These are phyloP conservation scores for Nephila pilipes DNA, from an alignment of 1,140 invertebrate species.

Conservation along the genomic window DNA sequence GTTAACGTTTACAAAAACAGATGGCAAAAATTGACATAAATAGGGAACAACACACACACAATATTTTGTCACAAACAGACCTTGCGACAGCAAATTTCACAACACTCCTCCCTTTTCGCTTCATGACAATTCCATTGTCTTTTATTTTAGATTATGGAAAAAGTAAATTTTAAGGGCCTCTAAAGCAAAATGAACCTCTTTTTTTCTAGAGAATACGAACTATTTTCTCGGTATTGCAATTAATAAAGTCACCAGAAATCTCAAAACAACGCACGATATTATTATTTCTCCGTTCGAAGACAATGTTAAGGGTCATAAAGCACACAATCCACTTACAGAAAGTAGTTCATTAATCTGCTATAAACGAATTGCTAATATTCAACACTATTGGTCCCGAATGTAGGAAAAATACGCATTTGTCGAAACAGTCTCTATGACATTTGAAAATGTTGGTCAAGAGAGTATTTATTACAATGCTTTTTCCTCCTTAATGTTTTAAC, in stretches of 20 bases:
- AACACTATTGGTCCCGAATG: background rate
- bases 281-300: background rate
- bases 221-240: slow-evolving; percentile 33
- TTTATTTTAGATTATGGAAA: slow-evolving; percentile 25
- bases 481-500: background rate
- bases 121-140: slow-evolving; percentile 2
- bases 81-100: slow-evolving; percentile 25
- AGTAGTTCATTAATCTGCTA: slow-evolving; percentile 36
- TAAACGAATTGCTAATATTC: slow-evolving; percentile 41
- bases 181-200: background rate
- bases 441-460: background rate
- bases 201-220: background rate
- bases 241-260: background rate
- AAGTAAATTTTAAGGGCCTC: slow-evolving; percentile 2
- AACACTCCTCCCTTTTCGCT: background rate
- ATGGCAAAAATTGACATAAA: slow-evolving; percentile 10
- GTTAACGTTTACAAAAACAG: background rate
- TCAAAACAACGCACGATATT: slow-evolving; percentile 2
- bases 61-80: background rate
- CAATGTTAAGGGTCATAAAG: slow-evolving; percentile 27
- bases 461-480: slow-evolving; percentile 1
- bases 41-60: background rate
- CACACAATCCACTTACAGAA: background rate
- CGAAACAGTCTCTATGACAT: background rate
- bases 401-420: background rate